A percentile compares a stretch with the other conserved stretches of the same genome.
Conservation (phyloP, 2,888 invertebrate genomes). For the Eurytoma adleriae region DNA sequence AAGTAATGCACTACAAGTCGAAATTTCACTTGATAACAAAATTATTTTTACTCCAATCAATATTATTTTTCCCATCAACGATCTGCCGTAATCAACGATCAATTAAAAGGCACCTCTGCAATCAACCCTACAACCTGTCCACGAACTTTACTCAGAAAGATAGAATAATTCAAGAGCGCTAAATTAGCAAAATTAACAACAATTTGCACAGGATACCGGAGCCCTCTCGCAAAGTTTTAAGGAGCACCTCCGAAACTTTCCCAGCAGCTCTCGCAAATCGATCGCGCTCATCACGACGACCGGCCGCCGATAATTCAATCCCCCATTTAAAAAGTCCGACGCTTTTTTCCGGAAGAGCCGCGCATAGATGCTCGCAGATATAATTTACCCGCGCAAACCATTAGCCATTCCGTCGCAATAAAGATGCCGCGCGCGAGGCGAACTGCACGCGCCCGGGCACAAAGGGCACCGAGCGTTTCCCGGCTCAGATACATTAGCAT, state of each 20-base stretch:
- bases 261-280: not conserved
- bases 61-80: not conserved
- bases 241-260: not conserved
- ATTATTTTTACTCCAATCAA: not conserved
- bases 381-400: no score
- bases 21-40: no score
- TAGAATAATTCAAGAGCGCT: not conserved
- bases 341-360: not conserved
- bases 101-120: not conserved
- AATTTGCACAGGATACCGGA: not conserved
- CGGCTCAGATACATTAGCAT: not conserved
- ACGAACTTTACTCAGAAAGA: not conserved
- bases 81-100: not conserved
- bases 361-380: not conserved
- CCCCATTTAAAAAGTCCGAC: not conserved
- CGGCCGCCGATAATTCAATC: not conserved
- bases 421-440: no score
- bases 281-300: not conserved
- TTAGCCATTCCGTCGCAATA: no score
- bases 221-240: not conserved
- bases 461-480: no score
- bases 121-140: not conserved
- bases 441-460: no score
- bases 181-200: constrained; percentile 6
- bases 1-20: no score